These are phyloP conservation scores for Clarias batrachus DNA, from an alignment of 2,113 vertebrate genomes.

Conservation along the genomic window DNA sequence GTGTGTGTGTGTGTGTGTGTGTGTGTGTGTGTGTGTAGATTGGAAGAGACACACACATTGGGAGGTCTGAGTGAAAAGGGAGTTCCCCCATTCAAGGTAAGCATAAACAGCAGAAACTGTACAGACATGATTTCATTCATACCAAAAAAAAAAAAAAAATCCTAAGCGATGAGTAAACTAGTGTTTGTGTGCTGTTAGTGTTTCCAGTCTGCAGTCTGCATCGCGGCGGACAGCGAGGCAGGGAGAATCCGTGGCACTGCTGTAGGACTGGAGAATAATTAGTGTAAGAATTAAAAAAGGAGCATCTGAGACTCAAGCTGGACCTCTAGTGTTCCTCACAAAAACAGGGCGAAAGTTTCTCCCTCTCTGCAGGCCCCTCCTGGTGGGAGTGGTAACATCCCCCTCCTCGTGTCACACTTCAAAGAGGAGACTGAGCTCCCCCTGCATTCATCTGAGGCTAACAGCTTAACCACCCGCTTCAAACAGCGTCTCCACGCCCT, in stretches of 20 bases:
- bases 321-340: conserved; percentile 52
- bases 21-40: neutral
- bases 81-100: conserved; percentile 43
- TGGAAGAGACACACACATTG: conserved; percentile 30
- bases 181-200: neutral
- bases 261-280: conserved; percentile 30
- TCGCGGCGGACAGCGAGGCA: neutral
- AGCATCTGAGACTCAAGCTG: conserved; percentile 55
- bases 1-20: conserved; percentile 23
- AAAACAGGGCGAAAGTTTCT: conserved; percentile 48
- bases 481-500: conserved; percentile 59
- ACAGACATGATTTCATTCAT: conserved; percentile 31
- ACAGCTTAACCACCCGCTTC: conserved; percentile 62
- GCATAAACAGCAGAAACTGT: conserved; percentile 3
- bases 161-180: neutral
- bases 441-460: conserved; percentile 60
- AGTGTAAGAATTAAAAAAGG: conserved; percentile 25
- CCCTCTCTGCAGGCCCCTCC: conserved; percentile 47
- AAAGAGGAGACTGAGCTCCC: conserved; percentile 71
- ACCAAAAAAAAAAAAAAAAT: neutral
- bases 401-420: conserved; percentile 67
- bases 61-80: conserved; percentile 47
- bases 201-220: neutral
- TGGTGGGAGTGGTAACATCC: conserved; percentile 68
- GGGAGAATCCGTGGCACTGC: neutral